Evolutionary conservation across 2,888 invertebrate genomes (phyloP).

Genomic region (Cheilosia urbana): DNA sequence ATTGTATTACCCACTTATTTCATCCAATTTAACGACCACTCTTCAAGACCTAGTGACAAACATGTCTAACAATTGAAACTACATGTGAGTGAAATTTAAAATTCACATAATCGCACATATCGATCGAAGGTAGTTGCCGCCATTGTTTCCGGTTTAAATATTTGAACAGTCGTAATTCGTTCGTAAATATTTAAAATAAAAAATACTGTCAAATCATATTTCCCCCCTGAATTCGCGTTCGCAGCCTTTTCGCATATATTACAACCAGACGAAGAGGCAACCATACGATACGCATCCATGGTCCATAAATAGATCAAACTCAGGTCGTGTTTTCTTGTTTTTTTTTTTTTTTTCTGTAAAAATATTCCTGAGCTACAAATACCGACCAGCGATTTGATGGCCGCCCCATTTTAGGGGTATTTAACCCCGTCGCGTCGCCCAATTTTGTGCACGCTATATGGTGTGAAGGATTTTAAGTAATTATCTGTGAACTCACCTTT

Average conservation of each 20-base stretch:
- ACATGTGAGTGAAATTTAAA: not conserved
- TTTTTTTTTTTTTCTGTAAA: constrained; percentile 5
- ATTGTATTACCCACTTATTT: constrained; percentile 13
- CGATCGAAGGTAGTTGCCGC: constrained; percentile 33
- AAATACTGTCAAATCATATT: constrained; percentile 30
- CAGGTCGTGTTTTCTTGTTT: not conserved
- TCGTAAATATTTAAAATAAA: constrained; percentile 34
- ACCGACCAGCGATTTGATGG: not conserved
- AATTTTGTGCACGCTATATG: constrained; percentile 12
- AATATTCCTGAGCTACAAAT: constrained; percentile 52
- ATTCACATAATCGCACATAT: constrained; percentile 22
- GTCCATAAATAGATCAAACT: constrained; percentile 56
- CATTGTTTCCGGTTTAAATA: constrained; percentile 20
- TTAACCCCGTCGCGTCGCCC: constrained; percentile 35
- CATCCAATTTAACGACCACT: constrained; percentile 15
- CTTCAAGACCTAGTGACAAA: constrained; percentile 6
- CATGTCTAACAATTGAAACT: constrained; percentile 1
- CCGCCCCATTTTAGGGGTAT: not conserved
- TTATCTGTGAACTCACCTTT: constrained; percentile 57
- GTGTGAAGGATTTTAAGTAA: not conserved
- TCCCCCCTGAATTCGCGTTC: too few species aligned
- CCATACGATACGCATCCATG: constrained; percentile 50
- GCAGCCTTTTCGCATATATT: constrained; percentile 29
- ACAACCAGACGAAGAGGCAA: not conserved
- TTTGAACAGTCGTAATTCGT: constrained; percentile 31